These are phyloP conservation scores for Achatina immaculata DNA, from an alignment of 1,140 invertebrate genomes.

Conservation along the genomic window DNA sequence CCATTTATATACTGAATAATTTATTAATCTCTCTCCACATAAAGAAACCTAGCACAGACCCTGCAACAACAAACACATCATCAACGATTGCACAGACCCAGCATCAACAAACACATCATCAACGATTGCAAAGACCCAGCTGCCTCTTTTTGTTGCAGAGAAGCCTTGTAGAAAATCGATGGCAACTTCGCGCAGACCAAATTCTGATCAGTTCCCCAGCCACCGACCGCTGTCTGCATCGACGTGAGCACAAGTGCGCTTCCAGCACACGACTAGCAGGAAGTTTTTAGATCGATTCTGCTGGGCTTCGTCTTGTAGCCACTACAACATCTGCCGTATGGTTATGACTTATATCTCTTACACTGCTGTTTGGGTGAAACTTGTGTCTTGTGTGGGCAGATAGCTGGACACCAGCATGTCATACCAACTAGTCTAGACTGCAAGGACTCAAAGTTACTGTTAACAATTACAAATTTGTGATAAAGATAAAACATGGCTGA, in stretches of 20 bases:
- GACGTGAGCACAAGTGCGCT: neutral
- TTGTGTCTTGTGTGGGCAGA: too few species aligned
- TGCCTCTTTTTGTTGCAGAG: too few species aligned
- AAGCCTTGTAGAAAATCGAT: neutral
- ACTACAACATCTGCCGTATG: neutral
- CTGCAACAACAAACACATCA: neutral
- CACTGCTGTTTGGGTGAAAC: too few species aligned
- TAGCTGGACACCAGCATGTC: too few species aligned
- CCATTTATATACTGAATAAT: too few species aligned
- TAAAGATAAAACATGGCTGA: conserved; percentile 19
- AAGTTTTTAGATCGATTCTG: neutral
- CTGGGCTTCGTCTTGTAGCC: neutral
- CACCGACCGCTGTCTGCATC: neutral
- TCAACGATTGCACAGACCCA: neutral
- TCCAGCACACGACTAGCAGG: neutral
- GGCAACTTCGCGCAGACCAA: neutral
- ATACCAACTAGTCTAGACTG: too few species aligned
- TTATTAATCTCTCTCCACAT: neutral
- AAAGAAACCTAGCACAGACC: neutral
- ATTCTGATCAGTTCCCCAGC: neutral
- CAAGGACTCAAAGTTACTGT: too few species aligned
- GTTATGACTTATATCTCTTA: too few species aligned
- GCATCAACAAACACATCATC: neutral
- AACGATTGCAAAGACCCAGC: neutral
- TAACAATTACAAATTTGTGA: too few species aligned